phyloP scores from a whole-genome alignment of 2,888 invertebrate genomes.

The Zaprionus bogoriensis region DNA sequence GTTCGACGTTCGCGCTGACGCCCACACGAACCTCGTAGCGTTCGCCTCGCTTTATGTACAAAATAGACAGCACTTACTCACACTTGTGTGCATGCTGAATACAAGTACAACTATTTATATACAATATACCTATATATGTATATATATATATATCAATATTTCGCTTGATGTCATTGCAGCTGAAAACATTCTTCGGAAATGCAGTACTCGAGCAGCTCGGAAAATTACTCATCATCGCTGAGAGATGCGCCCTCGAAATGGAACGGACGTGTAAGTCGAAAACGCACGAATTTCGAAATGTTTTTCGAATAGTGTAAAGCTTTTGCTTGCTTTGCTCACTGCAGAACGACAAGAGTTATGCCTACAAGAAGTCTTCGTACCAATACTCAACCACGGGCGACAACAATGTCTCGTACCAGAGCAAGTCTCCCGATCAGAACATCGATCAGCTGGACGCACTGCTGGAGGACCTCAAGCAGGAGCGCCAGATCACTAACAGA shows the following conservation, averaged over 20 bases:
- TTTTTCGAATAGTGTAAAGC: neutral
- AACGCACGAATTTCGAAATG: neutral
- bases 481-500: conserved; percentile 78
- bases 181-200: conserved; percentile 66
- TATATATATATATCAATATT: neutral
- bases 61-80: conserved; percentile 45
- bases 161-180: conserved; percentile 58
- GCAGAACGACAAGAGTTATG: conserved; percentile 80
- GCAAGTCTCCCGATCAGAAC: conserved; percentile 84
- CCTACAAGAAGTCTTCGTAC: conserved; percentile 82
- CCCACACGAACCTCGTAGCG: conserved; percentile 30
- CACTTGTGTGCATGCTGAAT: conserved; percentile 27
- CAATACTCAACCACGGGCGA: conserved; percentile 80
- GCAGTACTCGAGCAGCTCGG: conserved; percentile 80
- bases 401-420: conserved; percentile 67
- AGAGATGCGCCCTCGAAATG: conserved; percentile 76
- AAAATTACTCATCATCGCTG: conserved; percentile 79
- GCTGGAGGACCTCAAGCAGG: conserved; percentile 87
- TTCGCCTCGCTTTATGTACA: conserved; percentile 10
- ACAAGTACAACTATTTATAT: conserved; percentile 19
- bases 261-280: conserved; percentile 70
- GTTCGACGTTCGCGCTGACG: conserved; percentile 57
- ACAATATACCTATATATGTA: neutral
- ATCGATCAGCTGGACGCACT: conserved; percentile 90
- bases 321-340: neutral